Conservation (phyloP, 2,888 invertebrate genomes). For the Agriopis aurantiaria region DNA sequence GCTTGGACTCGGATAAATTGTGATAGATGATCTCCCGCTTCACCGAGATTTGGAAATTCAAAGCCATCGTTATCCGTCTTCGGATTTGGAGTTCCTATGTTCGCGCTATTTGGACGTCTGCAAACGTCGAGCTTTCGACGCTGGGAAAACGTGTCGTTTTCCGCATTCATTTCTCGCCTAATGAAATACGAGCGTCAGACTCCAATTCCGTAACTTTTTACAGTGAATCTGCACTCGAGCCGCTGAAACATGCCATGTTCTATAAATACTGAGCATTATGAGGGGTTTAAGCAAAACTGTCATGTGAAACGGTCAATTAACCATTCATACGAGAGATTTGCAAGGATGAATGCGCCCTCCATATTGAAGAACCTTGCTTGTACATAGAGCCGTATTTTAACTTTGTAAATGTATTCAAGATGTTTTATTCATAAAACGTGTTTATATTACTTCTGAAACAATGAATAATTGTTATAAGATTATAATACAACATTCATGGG, state of each 20-base stretch:
- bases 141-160: conserved; percentile 68
- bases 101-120: conserved; percentile 55
- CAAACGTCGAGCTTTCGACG: conserved; percentile 54
- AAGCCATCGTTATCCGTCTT: conserved; percentile 67
- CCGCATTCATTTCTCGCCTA: conserved; percentile 74
- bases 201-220: conserved; percentile 71
- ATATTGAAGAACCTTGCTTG: conserved; percentile 29
- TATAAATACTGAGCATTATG: conserved; percentile 70
- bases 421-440: conserved; percentile 36
- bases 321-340: conserved; percentile 31
- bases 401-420: conserved; percentile 34
- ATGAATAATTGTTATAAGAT: conserved; percentile 34
- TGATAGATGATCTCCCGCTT: conserved; percentile 75
- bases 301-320: conserved; percentile 37
- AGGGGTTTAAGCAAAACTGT: conserved; percentile 54
- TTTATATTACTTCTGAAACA: conserved; percentile 35
- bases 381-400: conserved; percentile 23
- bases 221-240: conserved; percentile 66
- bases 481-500: conserved; percentile 25
- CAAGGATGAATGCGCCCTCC: conserved; percentile 19
- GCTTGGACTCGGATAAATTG: conserved; percentile 79
- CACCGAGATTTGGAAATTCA: conserved; percentile 71
- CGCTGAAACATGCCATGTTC: conserved; percentile 68
- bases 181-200: conserved; percentile 74
- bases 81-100: conserved; percentile 58